A percentile compares a stretch with the other conserved stretches of the same genome.
These are phyloP conservation scores for Polymixis flavicincta DNA, from an alignment of 2,888 invertebrate genomes.

Conservation along the genomic window DNA sequence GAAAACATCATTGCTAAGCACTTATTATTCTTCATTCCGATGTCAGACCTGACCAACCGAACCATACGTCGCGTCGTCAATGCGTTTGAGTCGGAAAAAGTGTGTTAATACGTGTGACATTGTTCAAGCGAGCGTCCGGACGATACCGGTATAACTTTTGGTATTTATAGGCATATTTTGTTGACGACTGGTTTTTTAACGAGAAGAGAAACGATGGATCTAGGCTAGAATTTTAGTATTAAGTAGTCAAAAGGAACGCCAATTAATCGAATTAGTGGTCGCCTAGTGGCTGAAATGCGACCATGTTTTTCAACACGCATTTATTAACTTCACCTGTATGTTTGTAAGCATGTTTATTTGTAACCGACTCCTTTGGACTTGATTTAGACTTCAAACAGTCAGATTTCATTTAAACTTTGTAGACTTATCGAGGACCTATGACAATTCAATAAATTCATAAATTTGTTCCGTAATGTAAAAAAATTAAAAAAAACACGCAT, in stretches of 20 bases:
- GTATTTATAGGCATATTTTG: conserved; percentile 9
- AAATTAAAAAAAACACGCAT: no score
- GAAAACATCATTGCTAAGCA: conserved; percentile 2
- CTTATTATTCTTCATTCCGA: conserved; percentile 2
- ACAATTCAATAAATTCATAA: no score
- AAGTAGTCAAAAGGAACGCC: neutral
- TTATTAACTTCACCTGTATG: no score
- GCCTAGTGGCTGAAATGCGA: no score
- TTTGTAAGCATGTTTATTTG: no score
- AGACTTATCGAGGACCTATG: no score
- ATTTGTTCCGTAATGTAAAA: no score
- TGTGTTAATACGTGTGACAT: conserved; percentile 68
- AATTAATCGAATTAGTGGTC: neutral
- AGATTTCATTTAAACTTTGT: no score
- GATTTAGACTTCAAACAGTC: no score
- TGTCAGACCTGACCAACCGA: conserved; percentile 12
- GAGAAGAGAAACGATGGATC: neutral
- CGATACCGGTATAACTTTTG: conserved; percentile 21
- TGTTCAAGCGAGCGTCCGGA: conserved; percentile 50
- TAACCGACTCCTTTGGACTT: no score
- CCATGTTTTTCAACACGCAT: no score
- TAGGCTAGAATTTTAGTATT: neutral
- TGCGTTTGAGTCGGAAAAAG: conserved; percentile 54
- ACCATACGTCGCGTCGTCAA: conserved; percentile 23
- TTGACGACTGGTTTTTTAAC: neutral